Conservation (phyloP, 2,888 invertebrate genomes). For the Zaprionus bogoriensis region DNA sequence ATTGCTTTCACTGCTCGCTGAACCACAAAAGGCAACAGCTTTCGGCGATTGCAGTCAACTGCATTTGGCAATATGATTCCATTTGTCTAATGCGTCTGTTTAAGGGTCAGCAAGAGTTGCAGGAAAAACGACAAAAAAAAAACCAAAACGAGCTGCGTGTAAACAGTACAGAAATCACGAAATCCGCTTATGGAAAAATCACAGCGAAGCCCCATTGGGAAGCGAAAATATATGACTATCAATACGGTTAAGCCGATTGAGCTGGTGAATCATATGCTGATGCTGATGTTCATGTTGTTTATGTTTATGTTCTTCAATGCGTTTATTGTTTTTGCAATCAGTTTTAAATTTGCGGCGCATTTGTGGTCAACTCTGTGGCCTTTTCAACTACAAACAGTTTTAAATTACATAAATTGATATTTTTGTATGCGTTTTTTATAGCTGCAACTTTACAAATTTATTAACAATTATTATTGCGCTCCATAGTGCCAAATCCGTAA, state of each 20-base stretch:
- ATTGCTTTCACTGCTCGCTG: background rate
- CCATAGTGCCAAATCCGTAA: too few relatives aligned
- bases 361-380: background rate
- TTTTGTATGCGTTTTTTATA: background rate
- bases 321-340: too few relatives aligned
- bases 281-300: background rate
- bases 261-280: too few relatives aligned
- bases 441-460: too few relatives aligned
- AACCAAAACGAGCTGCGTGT: background rate
- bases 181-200: constrained; percentile 11
- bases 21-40: background rate
- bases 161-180: constrained; percentile 14
- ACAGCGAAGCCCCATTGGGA: constrained; percentile 16
- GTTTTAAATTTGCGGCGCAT: background rate
- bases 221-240: background rate
- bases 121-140: background rate
- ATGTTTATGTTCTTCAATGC: background rate
- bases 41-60: background rate
- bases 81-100: constrained; percentile 15
- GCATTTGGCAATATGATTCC: background rate
- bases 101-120: constrained; percentile 3
- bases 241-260: too few relatives aligned
- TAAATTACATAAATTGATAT: too few relatives aligned
- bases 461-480: too few relatives aligned
- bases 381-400: background rate